Evolutionary conservation across 2,797 vertebrate genomes (phyloP), one percentile per base, ranked within the genome.

Genomic region (Trematomus bernacchii): DNA sequence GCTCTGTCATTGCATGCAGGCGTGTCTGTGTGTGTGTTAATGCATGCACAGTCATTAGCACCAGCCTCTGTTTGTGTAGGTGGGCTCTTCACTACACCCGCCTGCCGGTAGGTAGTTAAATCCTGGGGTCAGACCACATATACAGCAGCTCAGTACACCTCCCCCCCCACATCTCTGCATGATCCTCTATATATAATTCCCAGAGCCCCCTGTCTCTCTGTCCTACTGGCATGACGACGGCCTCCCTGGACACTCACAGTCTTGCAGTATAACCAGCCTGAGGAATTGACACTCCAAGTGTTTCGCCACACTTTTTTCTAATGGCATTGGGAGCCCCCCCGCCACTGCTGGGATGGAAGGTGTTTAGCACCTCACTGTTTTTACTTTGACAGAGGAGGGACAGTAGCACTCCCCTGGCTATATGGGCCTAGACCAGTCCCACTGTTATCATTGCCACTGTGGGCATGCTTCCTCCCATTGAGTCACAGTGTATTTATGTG

Each of bases 361-460:
- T 94, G 93, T 95, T 96, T 95, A 94, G 92, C 92, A 86, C 92
- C 94, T 94, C 73, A 92, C 94, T 93, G 94, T 94, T 95, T 93
- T 87, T 92, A 90, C 88, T 91, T 90, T 90, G 89, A 92, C 86
- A 90, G 84, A 93, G 85, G 90, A 93, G 90, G 85, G 86, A 94
- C 89, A 80, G 67, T 52, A 61, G 84, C 79, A 83, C 85, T 92
- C 89, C 84, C 83, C 79, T 86, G 84, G 90, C 90, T 93, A 87
- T 87, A 85, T 77, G 82, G 83, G 78, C 87, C 87, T 54, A 77
- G 73, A 88, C 87, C 84, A 76, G 82, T 80, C 87, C 80, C 75
- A 80, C 84, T 86, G 76, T 88, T 91, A 90, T 94, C 83, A 85
- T 92, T 91, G 87, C 85, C 86, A 82, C 88, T 69, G 73, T 82